These are phyloP conservation scores for Coreoperca whiteheadi DNA, from an alignment of 2,113 vertebrate genomes.

Conservation along the genomic window DNA sequence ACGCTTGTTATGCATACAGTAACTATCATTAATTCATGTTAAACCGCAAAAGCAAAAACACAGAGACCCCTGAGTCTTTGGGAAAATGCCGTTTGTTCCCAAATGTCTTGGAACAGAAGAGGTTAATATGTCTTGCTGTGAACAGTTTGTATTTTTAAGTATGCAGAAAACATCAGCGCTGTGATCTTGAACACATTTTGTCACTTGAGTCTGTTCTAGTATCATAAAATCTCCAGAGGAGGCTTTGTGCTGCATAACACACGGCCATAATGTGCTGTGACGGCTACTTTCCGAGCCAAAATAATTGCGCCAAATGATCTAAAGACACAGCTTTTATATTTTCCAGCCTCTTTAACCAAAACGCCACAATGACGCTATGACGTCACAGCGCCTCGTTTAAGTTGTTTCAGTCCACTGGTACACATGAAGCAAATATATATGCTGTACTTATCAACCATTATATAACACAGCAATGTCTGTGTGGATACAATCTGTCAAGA, in stretches of 20 bases:
- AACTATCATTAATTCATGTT: slow-evolving; percentile 13
- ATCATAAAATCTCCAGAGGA: slow-evolving; percentile 3
- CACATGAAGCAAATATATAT: neutral
- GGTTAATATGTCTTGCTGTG: neutral
- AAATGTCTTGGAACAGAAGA: neutral
- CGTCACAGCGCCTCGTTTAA: neutral
- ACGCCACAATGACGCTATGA: neutral
- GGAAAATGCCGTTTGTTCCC: neutral
- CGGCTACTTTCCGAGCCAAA: slow-evolving; percentile 31
- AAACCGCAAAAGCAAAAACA: neutral
- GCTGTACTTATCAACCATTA: neutral
- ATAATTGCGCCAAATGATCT: slow-evolving; percentile 34
- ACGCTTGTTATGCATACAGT: neutral
- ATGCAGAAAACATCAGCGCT: neutral
- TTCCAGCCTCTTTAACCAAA: slow-evolving; percentile 39
- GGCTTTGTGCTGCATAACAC: neutral
- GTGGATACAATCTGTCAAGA: neutral
- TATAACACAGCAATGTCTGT: neutral
- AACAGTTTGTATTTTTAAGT: neutral
- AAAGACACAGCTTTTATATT: slow-evolving; percentile 36
- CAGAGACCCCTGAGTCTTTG: neutral
- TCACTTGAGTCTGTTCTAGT: neutral
- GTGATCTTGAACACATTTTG: neutral
- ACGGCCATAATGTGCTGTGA: slow-evolving; percentile 14
- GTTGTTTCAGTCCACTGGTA: neutral